Conservation (phyloP, 2,113 vertebrate genomes). For the Tylochromis polylepis region DNA sequence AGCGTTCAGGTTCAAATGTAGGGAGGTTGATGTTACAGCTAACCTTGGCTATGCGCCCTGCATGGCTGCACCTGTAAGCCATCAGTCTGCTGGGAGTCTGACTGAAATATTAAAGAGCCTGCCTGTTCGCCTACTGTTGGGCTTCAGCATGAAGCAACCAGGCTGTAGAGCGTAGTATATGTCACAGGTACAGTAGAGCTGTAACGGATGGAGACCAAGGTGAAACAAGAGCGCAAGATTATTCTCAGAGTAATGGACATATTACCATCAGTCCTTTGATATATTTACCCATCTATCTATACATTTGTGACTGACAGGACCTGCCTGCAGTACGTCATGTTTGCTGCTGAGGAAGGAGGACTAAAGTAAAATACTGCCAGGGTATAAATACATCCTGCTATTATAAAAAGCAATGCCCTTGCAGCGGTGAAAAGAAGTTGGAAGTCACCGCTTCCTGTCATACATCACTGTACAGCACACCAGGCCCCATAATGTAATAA, state of each 20-base stretch:
- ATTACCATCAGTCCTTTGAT: conserved; percentile 9
- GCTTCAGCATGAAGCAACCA: background rate
- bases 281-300: background rate
- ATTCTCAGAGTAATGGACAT: conserved; percentile 17
- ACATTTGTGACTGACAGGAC: background rate
- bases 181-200: conserved; percentile 11
- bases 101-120: conserved; percentile 63
- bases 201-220: conserved; percentile 1
- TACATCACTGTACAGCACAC: background rate
- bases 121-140: background rate
- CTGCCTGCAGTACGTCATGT: background rate
- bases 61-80: conserved; percentile 59
- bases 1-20: conserved; percentile 47
- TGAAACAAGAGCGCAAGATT: conserved; percentile 3
- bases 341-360: background rate
- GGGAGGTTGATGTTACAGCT: conserved; percentile 55
- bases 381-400: conserved; percentile 22
- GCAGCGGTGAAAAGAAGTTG: background rate
- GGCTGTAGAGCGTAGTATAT: background rate
- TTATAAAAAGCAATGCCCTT: conserved; percentile 8
- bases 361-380: background rate
- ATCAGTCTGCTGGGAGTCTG: conserved; percentile 56
- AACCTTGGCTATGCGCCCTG: conserved; percentile 59
- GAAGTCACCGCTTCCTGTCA: background rate
- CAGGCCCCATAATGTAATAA: background rate